Evolutionary conservation across 2,113 vertebrate species (phyloP).

Genomic region (Oenanthe melanoleuca): DNA sequence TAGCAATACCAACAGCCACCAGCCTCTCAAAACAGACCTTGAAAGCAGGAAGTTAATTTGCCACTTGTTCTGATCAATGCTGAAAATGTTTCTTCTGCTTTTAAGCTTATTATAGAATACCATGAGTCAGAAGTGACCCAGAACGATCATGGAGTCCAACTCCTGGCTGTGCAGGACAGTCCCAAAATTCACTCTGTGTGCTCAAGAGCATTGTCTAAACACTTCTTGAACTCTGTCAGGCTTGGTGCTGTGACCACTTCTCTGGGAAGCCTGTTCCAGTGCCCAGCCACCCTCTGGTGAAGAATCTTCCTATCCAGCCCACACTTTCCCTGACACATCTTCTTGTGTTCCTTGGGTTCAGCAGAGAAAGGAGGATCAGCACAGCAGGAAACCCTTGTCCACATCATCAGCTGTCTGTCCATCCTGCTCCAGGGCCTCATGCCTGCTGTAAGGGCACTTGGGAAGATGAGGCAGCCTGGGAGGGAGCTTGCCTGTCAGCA

Average conservation of each 20-base stretch:
- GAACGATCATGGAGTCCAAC: accelerated
- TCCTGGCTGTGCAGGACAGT: neutral
- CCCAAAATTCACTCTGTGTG: neutral
- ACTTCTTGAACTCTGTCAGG: neutral
- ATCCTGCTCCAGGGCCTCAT: neutral
- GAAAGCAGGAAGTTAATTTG: neutral
- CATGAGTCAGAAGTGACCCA: neutral
- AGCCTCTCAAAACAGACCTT: neutral
- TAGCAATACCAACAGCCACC: neutral
- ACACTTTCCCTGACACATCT: neutral
- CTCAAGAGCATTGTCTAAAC: neutral
- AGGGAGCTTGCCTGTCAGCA: neutral
- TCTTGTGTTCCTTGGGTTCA: neutral
- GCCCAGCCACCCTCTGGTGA: neutral
- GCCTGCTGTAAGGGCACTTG: neutral
- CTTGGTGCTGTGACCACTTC: neutral
- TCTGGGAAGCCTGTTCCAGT: neutral
- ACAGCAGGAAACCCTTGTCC: neutral
- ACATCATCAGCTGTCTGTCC: neutral
- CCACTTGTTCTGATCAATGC: neutral
- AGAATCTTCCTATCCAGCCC: neutral
- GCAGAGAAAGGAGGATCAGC: neutral
- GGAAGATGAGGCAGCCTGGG: neutral
- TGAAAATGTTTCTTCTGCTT: neutral
- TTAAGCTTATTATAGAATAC: neutral